phyloP scores from a whole-genome alignment of 2,888 invertebrate species.

The Caradrina kadenii region DNA sequence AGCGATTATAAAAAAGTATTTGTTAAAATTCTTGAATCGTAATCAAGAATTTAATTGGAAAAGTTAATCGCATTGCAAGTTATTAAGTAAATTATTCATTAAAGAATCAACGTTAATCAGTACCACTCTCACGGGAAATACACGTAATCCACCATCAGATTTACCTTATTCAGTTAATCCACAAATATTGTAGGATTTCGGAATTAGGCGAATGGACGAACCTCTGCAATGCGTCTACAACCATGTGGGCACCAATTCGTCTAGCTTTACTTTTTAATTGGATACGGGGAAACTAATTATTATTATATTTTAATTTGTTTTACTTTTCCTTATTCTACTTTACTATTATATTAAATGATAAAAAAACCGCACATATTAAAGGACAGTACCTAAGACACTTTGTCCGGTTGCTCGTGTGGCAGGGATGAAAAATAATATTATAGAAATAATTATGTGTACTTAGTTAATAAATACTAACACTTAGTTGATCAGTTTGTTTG shows the following conservation, averaged over 20 bases:
- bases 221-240: not conserved
- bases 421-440: too few species aligned
- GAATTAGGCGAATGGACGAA: not conserved
- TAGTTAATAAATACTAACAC: too few species aligned
- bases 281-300: not conserved
- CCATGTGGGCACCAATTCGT: not conserved
- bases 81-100: slow-evolving; percentile 4
- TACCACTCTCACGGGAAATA: not conserved
- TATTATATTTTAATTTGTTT: not conserved
- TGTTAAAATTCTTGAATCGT: not conserved
- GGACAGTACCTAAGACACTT: too few species aligned
- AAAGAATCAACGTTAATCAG: not conserved
- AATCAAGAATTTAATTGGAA: slow-evolving; percentile 4
- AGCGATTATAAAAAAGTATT: slow-evolving; percentile 13
- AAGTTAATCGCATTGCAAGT: slow-evolving; percentile 14
- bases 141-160: slow-evolving; percentile 1
- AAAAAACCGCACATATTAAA: too few species aligned
- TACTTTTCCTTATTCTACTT: not conserved
- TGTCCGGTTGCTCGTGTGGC: too few species aligned
- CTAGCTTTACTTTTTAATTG: slow-evolving; percentile 4
- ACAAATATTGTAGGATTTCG: slow-evolving; percentile 9
- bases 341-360: too few species aligned
- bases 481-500: too few species aligned
- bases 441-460: too few species aligned
- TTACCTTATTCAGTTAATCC: slow-evolving; percentile 16